phyloP scores from a whole-genome alignment of 2,113 vertebrate genomes.

The Sciurus niger region DNA sequence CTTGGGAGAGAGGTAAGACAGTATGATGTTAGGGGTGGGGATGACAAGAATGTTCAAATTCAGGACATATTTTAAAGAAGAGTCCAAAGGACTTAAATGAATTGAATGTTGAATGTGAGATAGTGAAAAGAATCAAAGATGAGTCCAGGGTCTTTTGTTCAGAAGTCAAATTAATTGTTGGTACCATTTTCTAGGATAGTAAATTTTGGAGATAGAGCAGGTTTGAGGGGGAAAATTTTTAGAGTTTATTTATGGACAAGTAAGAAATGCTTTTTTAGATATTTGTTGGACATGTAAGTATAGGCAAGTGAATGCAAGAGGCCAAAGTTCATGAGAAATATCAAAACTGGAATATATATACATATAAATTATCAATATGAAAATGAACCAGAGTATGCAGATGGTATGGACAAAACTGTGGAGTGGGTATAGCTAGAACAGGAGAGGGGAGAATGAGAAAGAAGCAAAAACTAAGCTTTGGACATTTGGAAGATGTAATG shows the following conservation, averaged over 20 bases:
- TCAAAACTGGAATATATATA: background rate
- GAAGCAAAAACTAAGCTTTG: background rate
- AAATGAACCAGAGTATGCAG: background rate
- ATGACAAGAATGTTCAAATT: background rate
- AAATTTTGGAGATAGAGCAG: background rate
- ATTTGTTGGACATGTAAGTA: background rate
- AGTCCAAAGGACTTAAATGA: too few species aligned
- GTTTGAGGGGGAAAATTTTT: too few species aligned
- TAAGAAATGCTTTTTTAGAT: background rate
- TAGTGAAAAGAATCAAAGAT: background rate
- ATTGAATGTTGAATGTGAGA: background rate
- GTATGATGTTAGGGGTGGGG: background rate
- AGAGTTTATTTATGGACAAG: background rate
- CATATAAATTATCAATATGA: too few species aligned
- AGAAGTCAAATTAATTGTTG: background rate
- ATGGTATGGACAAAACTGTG: too few species aligned
- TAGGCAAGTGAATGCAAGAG: background rate
- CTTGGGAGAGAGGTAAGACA: background rate
- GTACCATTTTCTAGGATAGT: background rate
- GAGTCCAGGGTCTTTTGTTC: background rate
- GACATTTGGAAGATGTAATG: background rate
- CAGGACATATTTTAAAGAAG: too few species aligned
- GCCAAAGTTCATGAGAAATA: background rate
- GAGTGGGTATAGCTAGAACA: background rate
- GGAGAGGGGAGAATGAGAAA: too few species aligned